phyloP scores from a whole-genome alignment of 2,888 invertebrate genomes.

The Marasmarcha lunaedactyla region DNA sequence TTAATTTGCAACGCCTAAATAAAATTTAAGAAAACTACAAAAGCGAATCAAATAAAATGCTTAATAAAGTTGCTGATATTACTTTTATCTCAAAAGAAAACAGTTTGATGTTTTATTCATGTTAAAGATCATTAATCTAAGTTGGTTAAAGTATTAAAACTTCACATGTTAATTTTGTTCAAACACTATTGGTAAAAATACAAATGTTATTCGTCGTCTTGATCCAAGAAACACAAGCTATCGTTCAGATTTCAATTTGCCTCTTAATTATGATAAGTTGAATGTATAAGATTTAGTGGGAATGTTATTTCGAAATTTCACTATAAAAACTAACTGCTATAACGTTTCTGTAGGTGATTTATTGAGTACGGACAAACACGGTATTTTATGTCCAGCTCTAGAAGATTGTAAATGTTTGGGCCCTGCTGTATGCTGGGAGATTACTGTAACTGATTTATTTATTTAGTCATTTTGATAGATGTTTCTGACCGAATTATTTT shows the following conservation, averaged over 20 bases:
- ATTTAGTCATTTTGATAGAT: constrained; percentile 50
- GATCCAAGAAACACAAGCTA: too few species aligned
- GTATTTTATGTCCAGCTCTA: constrained; percentile 54
- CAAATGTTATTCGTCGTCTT: too few species aligned
- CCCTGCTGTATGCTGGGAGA: constrained; percentile 20
- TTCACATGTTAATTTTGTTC: too few species aligned
- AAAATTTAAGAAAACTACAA: constrained; percentile 33
- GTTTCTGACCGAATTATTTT: constrained; percentile 18
- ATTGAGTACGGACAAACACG: constrained; percentile 42
- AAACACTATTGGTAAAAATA: too few species aligned
- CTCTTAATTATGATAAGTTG: constrained; percentile 30
- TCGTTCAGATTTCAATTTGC: constrained; percentile 23
- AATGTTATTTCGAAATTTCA: constrained; percentile 43
- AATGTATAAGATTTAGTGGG: constrained; percentile 25
- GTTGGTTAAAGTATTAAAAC: too few species aligned
- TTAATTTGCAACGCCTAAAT: constrained; percentile 57
- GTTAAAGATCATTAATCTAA: too few species aligned
- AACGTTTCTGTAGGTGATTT: constrained; percentile 29
- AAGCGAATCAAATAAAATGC: too few species aligned
- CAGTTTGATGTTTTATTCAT: too few species aligned
- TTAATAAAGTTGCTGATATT: too few species aligned
- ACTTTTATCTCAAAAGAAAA: too few species aligned
- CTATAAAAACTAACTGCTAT: constrained; percentile 22
- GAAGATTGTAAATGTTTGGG: constrained; percentile 42
- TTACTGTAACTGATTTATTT: constrained; percentile 55